phyloP scores from a whole-genome alignment of 2,797 vertebrate genomes.

The Muscicapa striata region DNA sequence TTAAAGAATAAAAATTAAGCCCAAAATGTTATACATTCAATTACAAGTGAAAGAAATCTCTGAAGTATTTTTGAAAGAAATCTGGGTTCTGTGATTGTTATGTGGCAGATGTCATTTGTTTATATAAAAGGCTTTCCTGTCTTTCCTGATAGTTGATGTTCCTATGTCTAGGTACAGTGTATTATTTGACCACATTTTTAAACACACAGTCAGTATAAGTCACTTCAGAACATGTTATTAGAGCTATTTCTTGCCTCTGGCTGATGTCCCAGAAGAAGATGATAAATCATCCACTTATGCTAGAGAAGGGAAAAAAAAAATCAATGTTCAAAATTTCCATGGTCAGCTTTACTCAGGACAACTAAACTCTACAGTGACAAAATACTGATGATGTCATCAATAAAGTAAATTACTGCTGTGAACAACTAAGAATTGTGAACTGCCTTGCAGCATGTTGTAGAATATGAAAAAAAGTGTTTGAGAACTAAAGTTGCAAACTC shows the following conservation, averaged over 20 bases:
- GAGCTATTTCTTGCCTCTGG: background rate
- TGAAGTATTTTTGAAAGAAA: background rate
- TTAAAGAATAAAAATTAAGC: background rate
- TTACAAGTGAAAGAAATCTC: background rate
- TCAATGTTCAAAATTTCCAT: conserved; percentile 30
- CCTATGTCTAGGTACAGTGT: background rate
- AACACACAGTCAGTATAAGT: background rate
- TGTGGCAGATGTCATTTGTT: background rate
- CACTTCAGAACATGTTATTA: background rate
- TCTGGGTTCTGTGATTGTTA: background rate
- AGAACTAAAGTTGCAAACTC: background rate
- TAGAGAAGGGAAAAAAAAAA: conserved; percentile 20
- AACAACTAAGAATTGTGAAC: background rate
- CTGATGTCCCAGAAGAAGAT: conserved; percentile 15
- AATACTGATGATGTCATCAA: conserved; percentile 33
- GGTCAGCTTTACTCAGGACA: conserved; percentile 56
- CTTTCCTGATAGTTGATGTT: background rate
- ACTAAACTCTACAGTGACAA: conserved; percentile 14
- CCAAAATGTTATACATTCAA: background rate
- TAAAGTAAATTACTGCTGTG: background rate
- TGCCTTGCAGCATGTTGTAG: background rate
- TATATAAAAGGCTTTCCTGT: background rate
- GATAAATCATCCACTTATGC: conserved; percentile 2
- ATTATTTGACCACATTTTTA: background rate
- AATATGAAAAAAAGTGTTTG: background rate